Evolutionary conservation across 2,888 invertebrate genomes (phyloP), one percentile per base, ranked within the genome.

Genomic region (Chesias legatella): DNA sequence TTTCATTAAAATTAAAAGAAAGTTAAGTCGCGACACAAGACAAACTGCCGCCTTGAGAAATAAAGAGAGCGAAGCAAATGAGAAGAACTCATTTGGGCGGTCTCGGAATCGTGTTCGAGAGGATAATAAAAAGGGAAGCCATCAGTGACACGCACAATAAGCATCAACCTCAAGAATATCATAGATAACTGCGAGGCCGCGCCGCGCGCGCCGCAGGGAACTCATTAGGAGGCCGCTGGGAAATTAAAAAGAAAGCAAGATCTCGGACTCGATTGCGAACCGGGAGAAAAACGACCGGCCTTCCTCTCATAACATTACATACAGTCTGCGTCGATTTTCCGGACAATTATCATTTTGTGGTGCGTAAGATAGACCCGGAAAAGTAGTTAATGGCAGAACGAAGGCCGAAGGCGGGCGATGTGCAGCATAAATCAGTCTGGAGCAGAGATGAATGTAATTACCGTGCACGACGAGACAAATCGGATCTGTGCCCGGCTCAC

Each of bases 111-210:
- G 86, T 86, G 78, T 88, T 88, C 84, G 84, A 85, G 88, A 83
- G 86, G 83, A 85, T 81, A 86, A 86, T 85, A 86, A 86, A 83
- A 85, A 86, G 75, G 83, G 85, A 85, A 84, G 79, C 82, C 85
- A 86, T 86, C 86, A 88, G 86, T 88, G 88, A 86, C 88, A 88
- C 88, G 88, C 88, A 88, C 88, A 88, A 88, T 88, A 84, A 88
- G 88, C 86, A 88, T 88, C 88, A 88, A 86, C 86, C 88, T 85
- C 88, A 84, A 86, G 84, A 88, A 88, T 88, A 88, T 88, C 88
- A 88, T 88, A 88, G 86, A 88, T 85, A 88, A 88, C 83, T 76
- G 79, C 81, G 72, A 69, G 66, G 63, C 67, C 72, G 67, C 65
- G 67, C 70, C 71, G 61, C 58, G 72, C 73, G n/a, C 74, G 76